Evolutionary conservation across 2,888 invertebrate genomes (phyloP), one percentile per base, ranked within the genome.

Genomic region (Drosophila merina): DNA sequence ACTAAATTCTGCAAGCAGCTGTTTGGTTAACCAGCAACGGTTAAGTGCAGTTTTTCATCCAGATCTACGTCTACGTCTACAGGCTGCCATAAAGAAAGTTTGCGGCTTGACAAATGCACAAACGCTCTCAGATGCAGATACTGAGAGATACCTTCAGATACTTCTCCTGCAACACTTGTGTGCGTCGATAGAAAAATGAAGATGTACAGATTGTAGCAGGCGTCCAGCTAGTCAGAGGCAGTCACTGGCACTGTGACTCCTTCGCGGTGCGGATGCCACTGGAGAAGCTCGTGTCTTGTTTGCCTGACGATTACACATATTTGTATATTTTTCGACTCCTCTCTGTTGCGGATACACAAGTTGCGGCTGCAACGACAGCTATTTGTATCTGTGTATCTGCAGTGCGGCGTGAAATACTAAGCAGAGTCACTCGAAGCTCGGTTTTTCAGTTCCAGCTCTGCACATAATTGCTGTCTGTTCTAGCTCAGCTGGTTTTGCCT

Each of bases 201-300:
- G 89, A 89, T 89, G 89, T 88, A 89, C 89, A 85, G 80, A 83
- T 77, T 78, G 47, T 66, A 89, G 68, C 81, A 89, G 89, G 89
- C 85, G 86, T 77, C 26, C 89, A 88, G 82, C 72, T 63, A 42
- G 50, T 4, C 25, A 20, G 26, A 55, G 48, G 36, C 48, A 59
- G 66, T 26, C 7, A 9, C 44, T 42, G 44, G 12, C 14, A 30
- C 33, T 31, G 8, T 38, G 20, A 45, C 44, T 66, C 57, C 57
- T 47, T 67, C 57, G 57, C 20, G 20, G 20, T 20, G 44, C 42
- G 50, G 75, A 77, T 79, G 85, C 56, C 79, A 64, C 82, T 60
- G 42, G 28, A 57, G 56, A 70, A 54, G 49, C 55, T 56, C 48
- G 59, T 54, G 54, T 59, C 69, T 47, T 58, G 54, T 54, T 59